Evolutionary conservation across 2,888 invertebrate genomes (phyloP).

Genomic region (Homarus gammarus): DNA sequence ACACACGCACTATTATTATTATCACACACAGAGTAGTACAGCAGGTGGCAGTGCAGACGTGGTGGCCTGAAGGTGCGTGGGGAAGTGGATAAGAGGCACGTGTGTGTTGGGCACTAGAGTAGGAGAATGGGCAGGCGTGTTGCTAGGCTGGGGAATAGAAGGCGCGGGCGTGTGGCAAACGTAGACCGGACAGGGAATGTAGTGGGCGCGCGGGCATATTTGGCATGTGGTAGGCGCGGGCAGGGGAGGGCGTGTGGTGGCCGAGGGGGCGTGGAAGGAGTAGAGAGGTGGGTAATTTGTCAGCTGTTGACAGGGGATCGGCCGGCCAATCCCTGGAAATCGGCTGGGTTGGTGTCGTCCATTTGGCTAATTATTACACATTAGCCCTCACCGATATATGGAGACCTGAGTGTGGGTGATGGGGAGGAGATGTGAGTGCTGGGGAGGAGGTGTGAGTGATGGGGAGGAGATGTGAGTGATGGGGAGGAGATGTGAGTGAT

Average conservation of each 20-base stretch:
- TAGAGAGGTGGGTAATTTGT: slow-evolving; percentile 48
- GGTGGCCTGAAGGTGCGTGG: no score
- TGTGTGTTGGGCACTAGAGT: no score
- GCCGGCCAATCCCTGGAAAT: slow-evolving; percentile 55
- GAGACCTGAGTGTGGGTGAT: not conserved
- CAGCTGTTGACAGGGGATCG: slow-evolving; percentile 51
- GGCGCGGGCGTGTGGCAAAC: not conserved
- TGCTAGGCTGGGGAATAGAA: no score
- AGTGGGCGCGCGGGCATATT: no score
- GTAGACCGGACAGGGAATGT: not conserved
- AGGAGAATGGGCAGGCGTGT: no score
- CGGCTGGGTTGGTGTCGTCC: slow-evolving; percentile 53
- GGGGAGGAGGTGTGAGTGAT: slow-evolving; percentile 15
- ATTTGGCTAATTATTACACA: slow-evolving; percentile 69
- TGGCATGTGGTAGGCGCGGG: no score
- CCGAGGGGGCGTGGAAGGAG: not conserved
- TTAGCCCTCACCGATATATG: slow-evolving; percentile 57
- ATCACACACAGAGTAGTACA: slow-evolving; percentile 1
- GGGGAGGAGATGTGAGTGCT: not conserved
- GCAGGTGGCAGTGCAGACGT: no score
- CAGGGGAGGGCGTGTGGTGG: not conserved
- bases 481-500: no score
- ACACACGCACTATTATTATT: slow-evolving; percentile 21
- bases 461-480: no score
- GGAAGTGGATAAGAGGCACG: no score